phyloP scores from a whole-genome alignment of 1,140 invertebrate species.

The Galleria mellonella region DNA sequence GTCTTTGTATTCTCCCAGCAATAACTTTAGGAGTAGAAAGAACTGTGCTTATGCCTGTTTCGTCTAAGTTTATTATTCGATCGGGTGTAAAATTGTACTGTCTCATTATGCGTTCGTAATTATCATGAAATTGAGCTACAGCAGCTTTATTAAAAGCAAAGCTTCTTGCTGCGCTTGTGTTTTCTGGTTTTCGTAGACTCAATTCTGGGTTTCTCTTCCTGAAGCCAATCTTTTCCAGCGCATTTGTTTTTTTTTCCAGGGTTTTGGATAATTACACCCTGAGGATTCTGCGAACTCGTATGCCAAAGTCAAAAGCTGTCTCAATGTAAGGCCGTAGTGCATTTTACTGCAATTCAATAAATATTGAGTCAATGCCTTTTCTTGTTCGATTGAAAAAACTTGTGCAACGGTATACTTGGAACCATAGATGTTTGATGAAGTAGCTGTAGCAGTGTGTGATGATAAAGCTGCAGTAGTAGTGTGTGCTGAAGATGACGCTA shows the following conservation, averaged over 20 bases:
- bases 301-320: neutral
- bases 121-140: neutral
- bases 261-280: slow-evolving; percentile 2
- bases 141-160: slow-evolving; percentile 12
- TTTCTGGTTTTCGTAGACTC: slow-evolving; percentile 49
- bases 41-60: slow-evolving; percentile 30
- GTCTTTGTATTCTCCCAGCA: slow-evolving; percentile 26
- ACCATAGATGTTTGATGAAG: slow-evolving; percentile 4
- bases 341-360: slow-evolving; percentile 22
- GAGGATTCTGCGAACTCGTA: slow-evolving; percentile 29
- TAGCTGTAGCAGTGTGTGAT: slow-evolving; percentile 2
- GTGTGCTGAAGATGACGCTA: too few relatives aligned
- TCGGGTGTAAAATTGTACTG: neutral
- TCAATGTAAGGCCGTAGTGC: slow-evolving; percentile 28
- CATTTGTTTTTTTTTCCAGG: slow-evolving; percentile 16
- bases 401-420: slow-evolving; percentile 1
- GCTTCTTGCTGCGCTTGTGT: slow-evolving; percentile 34
- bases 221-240: slow-evolving; percentile 14
- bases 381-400: slow-evolving; percentile 1
- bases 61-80: neutral
- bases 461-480: neutral
- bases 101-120: neutral
- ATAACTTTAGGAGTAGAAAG: slow-evolving; percentile 38
- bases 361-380: neutral
- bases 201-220: slow-evolving; percentile 22